These are phyloP conservation scores for Eptesicus fuscus DNA, from an alignment of 2,113 vertebrate genomes.

Conservation along the genomic window DNA sequence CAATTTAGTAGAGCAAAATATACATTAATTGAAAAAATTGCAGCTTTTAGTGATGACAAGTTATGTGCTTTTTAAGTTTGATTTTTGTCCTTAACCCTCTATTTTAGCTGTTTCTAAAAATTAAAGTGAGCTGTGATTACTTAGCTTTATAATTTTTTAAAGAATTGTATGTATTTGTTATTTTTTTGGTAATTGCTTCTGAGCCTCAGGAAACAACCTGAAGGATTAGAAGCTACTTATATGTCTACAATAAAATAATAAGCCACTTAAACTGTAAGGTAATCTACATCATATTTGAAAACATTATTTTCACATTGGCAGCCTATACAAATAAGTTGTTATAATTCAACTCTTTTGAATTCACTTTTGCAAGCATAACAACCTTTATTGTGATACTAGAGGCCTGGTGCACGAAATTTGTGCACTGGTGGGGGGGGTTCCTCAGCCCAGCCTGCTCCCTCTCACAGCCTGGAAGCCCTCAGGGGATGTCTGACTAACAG, in stretches of 20 bases:
- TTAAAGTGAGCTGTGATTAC: not conserved
- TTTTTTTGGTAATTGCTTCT: not conserved
- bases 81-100: constrained; percentile 2
- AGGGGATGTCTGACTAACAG: too few species aligned
- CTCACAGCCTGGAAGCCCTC: too few species aligned
- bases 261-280: not conserved
- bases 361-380: not conserved
- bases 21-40: not conserved
- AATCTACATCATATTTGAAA: not conserved
- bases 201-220: not conserved
- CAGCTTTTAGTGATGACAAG: not conserved
- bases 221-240: constrained; percentile 12
- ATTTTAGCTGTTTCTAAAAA: constrained; percentile 12
- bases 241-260: constrained; percentile 16
- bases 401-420: too few species aligned
- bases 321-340: not conserved
- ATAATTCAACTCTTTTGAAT: not conserved
- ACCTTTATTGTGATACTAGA: not conserved
- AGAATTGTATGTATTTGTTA: not conserved
- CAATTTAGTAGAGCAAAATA: not conserved
- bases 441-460: too few species aligned
- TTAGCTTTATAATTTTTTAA: constrained; percentile 1
- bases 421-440: too few species aligned
- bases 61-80: not conserved
- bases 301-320: not conserved